Conservation (phyloP, 2,888 invertebrate species). For the Conus canariensis region DNA sequence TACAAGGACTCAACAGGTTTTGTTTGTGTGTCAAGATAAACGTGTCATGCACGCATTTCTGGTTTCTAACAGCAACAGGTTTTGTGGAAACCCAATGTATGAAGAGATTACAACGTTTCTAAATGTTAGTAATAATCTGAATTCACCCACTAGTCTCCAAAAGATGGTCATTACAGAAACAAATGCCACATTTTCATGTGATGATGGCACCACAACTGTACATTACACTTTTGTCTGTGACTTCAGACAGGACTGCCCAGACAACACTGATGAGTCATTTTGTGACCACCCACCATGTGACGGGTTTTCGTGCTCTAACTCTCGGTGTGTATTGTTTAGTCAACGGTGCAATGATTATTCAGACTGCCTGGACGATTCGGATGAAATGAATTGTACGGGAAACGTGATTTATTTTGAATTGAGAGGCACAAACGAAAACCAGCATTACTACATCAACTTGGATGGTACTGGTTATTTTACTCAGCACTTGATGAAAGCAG, state of each 20-base stretch:
- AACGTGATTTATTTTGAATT: neutral
- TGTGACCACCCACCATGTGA: neutral
- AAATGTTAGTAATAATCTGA: neutral
- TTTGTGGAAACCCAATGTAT: neutral
- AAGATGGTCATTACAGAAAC: neutral
- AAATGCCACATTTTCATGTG: neutral
- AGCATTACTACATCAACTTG: neutral
- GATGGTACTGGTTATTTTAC: neutral
- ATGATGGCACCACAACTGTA: neutral
- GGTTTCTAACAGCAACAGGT: neutral
- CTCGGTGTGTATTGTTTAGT: neutral
- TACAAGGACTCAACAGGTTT: neutral
- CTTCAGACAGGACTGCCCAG: neutral
- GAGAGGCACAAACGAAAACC: neutral
- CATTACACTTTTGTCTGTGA: neutral
- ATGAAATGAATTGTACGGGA: neutral
- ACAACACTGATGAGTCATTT: neutral
- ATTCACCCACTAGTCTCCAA: neutral
- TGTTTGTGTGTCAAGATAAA: neutral
- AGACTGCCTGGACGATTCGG: conserved; percentile 8
- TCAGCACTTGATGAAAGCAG: neutral
- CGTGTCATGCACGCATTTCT: neutral
- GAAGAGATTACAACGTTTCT: neutral
- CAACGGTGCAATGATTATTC: neutral
- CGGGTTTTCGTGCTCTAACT: neutral